Percentiles rank a stretch among this genome's conserved stretches.
Conservation (phyloP, 2,113 vertebrate species). For the Chloropsis hardwickii region DNA sequence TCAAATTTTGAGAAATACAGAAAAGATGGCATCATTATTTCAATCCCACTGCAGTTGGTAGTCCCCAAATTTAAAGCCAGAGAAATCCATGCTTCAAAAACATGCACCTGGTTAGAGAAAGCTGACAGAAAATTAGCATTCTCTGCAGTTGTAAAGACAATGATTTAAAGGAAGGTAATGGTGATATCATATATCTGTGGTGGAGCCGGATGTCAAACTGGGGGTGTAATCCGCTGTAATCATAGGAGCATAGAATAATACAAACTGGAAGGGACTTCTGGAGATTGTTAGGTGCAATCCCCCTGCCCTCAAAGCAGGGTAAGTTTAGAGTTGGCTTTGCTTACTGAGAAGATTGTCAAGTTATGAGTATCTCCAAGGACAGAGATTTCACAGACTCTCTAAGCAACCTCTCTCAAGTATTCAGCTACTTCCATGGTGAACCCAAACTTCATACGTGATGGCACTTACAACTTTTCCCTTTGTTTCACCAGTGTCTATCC, state of each 20-base stretch:
- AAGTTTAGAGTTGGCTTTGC: background rate
- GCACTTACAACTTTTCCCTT: background rate
- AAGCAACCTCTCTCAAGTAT: background rate
- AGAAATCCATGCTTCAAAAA: background rate
- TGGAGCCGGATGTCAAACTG: background rate
- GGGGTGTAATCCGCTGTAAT: rapidly evolving
- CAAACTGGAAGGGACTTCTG: background rate
- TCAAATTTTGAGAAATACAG: background rate
- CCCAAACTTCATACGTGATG: background rate
- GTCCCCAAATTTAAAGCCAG: background rate
- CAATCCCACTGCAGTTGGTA: background rate
- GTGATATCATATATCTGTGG: too few relatives aligned
- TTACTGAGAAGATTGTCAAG: background rate
- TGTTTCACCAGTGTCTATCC: background rate
- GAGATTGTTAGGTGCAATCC: background rate
- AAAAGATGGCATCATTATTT: background rate
- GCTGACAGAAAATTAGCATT: background rate
- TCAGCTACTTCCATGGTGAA: background rate
- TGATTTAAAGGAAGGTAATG: background rate
- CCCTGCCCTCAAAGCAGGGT: background rate
- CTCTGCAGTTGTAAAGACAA: background rate
- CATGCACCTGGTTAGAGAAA: background rate
- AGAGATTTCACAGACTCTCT: background rate
- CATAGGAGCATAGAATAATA: background rate
- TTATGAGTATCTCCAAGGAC: background rate